Base-by-base conservation (phyloP, 2,888 invertebrate species). In the Macrophya annulata region DNA sequence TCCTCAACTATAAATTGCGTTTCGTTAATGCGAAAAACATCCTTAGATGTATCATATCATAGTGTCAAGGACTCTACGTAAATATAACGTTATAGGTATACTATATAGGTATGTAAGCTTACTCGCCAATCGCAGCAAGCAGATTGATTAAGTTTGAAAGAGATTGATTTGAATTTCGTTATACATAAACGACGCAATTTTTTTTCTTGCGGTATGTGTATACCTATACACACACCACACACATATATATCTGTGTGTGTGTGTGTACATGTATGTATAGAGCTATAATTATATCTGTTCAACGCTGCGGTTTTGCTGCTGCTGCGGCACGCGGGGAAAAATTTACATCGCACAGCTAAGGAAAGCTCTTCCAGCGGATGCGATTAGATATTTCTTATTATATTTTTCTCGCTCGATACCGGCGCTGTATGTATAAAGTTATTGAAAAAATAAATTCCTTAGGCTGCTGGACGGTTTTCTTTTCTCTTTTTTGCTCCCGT, bases 151-250 rank as follows among this genome's bases (percentile, higher is more conserved):
- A 25, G 12, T 12, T 62, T 62, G 25, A 62, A 25, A 25, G 12
- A 62, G 62, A 62, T 21, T 25, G 1, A 25, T 4, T 62, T 62
- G 21, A 62, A 62, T 62, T 25, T 62, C 62, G 21, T 62, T 62
- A 62, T 25, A 62, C n/a, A n/a, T 55, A 55, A 55, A 55, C 55
- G 55, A 55, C 55, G 62, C 25, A 25, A 25, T 62, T 62, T 62
- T 8, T 21, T 25, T 62, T 62, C n/a, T 12, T 48, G 25, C 62
- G 62, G 62, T 62, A 62, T 25, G 62, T 62, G 25, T 25, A n/a
- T 62, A 25, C 9, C 12, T 17, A 4, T 62, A 55, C 25, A 9
- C n/a, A n/a, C n/a, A n/a, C n/a, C n/a, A n/a, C n/a, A n/a, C n/a
- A n/a, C n/a, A n/a, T n/a, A n/a, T n/a, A n/a, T n/a, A n/a, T 62